Evolutionary conservation across 1,140 invertebrate species (phyloP).

Genomic region (Zelostemma sp.): DNA sequence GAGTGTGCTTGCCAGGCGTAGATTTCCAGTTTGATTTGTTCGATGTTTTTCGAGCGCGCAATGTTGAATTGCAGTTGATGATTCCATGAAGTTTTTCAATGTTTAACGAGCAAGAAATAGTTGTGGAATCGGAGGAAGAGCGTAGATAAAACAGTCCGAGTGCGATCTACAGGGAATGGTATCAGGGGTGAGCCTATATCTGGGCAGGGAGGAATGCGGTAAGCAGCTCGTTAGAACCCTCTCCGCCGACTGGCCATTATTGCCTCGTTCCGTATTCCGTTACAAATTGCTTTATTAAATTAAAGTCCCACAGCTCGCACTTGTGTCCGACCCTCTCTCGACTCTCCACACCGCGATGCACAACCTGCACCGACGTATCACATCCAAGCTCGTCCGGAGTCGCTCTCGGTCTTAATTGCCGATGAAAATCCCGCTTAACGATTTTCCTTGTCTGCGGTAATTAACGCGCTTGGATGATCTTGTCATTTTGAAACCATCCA

Average conservation of each 20-base stretch:
- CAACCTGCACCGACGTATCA: slow-evolving; percentile 16
- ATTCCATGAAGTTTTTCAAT: too few species aligned
- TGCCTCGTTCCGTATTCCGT: slow-evolving; percentile 70
- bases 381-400: neutral
- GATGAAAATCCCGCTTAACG: slow-evolving; percentile 6
- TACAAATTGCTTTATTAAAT: slow-evolving; percentile 68
- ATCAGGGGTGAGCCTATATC: slow-evolving; percentile 32
- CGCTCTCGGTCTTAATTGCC: slow-evolving; percentile 12
- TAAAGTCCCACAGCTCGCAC: slow-evolving; percentile 63
- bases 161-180: slow-evolving; percentile 46
- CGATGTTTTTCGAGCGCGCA: too few species aligned
- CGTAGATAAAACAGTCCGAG: slow-evolving; percentile 2
- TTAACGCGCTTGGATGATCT: neutral
- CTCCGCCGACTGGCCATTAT: slow-evolving; percentile 67
- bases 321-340: slow-evolving; percentile 33
- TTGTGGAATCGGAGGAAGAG: too few species aligned
- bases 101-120: too few species aligned
- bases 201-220: slow-evolving; percentile 61
- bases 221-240: slow-evolving; percentile 70
- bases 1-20: too few species aligned
- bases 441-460: neutral
- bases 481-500: too few species aligned
- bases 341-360: slow-evolving; percentile 7
- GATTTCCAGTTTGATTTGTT: too few species aligned
- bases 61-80: too few species aligned